phyloP scores from a whole-genome alignment of 1,140 invertebrate genomes.

The Drosophila tani region DNA sequence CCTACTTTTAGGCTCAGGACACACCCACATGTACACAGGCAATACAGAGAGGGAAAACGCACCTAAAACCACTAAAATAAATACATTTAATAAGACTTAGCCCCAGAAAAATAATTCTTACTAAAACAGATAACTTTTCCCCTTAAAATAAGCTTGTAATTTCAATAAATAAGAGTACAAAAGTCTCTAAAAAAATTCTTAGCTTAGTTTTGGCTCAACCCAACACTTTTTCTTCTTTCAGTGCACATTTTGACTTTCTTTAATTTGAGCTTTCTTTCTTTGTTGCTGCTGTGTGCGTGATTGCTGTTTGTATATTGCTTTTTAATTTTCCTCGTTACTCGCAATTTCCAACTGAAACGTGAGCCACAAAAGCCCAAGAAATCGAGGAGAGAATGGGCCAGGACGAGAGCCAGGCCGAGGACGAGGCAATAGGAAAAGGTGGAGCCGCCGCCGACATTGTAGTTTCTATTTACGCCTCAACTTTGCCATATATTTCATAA shows the following conservation, averaged over 20 bases:
- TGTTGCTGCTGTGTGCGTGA: constrained; percentile 58
- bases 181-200: not conserved
- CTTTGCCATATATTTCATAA: constrained; percentile 72
- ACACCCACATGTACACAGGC: constrained; percentile 20
- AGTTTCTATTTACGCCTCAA: constrained; percentile 66
- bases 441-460: constrained; percentile 37
- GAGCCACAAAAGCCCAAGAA: constrained; percentile 35
- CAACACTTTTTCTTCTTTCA: not conserved
- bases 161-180: too few relatives aligned
- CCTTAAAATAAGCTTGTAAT: not conserved
- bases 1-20: constrained; percentile 64
- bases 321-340: constrained; percentile 80
- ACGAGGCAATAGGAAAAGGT: not conserved
- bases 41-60: not conserved
- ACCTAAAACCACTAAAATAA: not conserved
- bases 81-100: rapidly evolving
- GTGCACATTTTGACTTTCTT: constrained; percentile 55
- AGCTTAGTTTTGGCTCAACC: constrained; percentile 1
- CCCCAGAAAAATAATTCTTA: too few relatives aligned
- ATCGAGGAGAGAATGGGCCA: not conserved
- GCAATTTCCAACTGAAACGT: constrained; percentile 65
- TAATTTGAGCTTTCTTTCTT: constrained; percentile 62
- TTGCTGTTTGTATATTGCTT: constrained; percentile 82
- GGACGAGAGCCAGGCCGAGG: not conserved
- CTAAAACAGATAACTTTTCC: not conserved